These are phyloP conservation scores for Sterna hirundo DNA, from an alignment of 2,113 vertebrate species.

Conservation along the genomic window DNA sequence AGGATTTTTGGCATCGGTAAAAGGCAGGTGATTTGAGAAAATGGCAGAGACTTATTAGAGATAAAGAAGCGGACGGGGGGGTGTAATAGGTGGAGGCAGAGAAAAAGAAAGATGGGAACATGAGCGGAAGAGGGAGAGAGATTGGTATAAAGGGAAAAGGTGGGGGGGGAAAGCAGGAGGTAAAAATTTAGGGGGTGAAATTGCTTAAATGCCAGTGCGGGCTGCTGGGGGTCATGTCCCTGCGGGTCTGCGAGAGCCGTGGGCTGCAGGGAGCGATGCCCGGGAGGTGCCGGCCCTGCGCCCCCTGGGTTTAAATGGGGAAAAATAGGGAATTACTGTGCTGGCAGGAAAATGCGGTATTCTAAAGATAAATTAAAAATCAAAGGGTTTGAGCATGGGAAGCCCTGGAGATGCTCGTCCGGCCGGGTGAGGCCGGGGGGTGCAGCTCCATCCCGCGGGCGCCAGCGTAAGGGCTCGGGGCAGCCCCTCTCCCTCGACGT, in stretches of 20 bases:
- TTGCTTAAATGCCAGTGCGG: neutral
- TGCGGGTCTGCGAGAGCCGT: neutral
- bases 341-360: neutral
- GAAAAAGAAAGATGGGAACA: neutral
- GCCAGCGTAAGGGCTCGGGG: neutral
- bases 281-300: fast-evolving
- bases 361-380: neutral
- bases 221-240: neutral
- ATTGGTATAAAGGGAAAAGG: neutral
- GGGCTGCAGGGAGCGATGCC: neutral
- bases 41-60: conserved; percentile 23
- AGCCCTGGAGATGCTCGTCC: neutral
- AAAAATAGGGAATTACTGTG: neutral
- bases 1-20: conserved; percentile 13
- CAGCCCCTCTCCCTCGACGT: neutral
- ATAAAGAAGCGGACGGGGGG: neutral
- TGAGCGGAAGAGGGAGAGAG: neutral
- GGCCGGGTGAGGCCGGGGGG: neutral
- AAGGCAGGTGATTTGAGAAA: conserved; percentile 62
- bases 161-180: fast-evolving
- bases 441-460: neutral
- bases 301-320: neutral
- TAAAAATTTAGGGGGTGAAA: neutral
- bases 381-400: neutral
- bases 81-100: neutral